These are phyloP conservation scores for Chrysopilus asiliformis DNA, from an alignment of 2,888 invertebrate genomes.

Conservation along the genomic window DNA sequence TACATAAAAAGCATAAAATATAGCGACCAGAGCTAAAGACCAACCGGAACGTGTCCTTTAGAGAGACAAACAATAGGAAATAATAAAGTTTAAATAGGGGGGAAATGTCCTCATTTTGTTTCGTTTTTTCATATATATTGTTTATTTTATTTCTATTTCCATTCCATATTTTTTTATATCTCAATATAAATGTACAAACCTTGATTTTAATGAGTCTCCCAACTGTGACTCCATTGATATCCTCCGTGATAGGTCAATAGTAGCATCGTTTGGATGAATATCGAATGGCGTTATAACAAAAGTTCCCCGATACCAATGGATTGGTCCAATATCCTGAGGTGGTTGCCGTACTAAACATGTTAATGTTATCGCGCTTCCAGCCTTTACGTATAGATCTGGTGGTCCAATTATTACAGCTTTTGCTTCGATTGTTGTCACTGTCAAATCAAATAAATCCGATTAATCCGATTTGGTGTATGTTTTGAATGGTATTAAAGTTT, in stretches of 20 bases:
- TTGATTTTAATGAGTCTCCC: constrained; percentile 58
- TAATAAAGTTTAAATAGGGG: too few relatives aligned
- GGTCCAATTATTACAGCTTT: constrained; percentile 53
- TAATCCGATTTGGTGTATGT: background rate
- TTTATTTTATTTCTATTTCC: background rate
- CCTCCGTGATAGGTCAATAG: constrained; percentile 26
- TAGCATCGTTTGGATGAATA: constrained; percentile 27
- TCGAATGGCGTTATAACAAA: constrained; percentile 30
- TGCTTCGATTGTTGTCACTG: constrained; percentile 43
- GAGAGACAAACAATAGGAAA: too few relatives aligned
- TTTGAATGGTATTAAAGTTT: background rate
- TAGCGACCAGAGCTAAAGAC: too few relatives aligned
- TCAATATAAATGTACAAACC: constrained; percentile 15
- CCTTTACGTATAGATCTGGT: constrained; percentile 56
- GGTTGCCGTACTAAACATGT: constrained; percentile 58
- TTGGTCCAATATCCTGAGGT: constrained; percentile 55
- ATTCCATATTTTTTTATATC: background rate
- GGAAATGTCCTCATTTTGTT: too few relatives aligned
- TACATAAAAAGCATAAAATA: too few relatives aligned
- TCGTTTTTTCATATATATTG: too few relatives aligned
- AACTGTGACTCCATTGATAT: constrained; percentile 34
- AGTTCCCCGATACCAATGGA: constrained; percentile 53
- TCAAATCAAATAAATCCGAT: background rate
- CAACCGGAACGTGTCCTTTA: too few relatives aligned
- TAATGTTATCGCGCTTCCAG: constrained; percentile 56